phyloP scores from a whole-genome alignment of 1,140 invertebrate genomes.

The Trachymyrmex septentrionalis region DNA sequence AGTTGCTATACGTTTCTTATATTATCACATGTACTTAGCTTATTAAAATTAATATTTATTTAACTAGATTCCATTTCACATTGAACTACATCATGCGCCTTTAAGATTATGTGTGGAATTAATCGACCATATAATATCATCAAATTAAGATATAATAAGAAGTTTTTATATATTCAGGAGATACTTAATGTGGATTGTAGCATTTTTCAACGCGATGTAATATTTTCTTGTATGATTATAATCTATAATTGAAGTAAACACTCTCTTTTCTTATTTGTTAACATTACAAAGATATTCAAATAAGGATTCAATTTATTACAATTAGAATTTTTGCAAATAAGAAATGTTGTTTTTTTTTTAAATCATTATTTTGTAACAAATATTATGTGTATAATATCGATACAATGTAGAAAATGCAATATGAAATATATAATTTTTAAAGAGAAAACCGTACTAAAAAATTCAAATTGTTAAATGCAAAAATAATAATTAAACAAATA shows the following conservation, averaged over 20 bases:
- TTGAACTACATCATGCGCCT: neutral
- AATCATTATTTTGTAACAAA: neutral
- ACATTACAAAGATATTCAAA: neutral
- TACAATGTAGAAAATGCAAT: neutral
- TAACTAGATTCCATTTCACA: neutral
- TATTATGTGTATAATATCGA: neutral
- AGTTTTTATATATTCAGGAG: neutral
- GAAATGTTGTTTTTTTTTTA: neutral
- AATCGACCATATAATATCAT: neutral
- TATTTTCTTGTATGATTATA: conserved; percentile 12
- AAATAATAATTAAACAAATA: neutral
- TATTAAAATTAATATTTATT: conserved; percentile 11
- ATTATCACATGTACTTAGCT: neutral
- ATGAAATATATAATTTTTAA: neutral
- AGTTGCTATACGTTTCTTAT: too few relatives aligned
- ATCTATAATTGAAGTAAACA: neutral
- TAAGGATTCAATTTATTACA: neutral
- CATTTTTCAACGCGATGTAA: conserved; percentile 19
- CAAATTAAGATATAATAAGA: neutral
- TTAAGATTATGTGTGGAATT: conserved; percentile 8
- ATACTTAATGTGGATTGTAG: neutral
- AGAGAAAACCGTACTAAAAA: neutral
- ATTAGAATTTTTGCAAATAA: neutral
- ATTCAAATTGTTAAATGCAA: neutral
- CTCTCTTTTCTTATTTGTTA: neutral